phyloP scores from a whole-genome alignment of 2,888 invertebrate species.

The Sinelater perroti region DNA sequence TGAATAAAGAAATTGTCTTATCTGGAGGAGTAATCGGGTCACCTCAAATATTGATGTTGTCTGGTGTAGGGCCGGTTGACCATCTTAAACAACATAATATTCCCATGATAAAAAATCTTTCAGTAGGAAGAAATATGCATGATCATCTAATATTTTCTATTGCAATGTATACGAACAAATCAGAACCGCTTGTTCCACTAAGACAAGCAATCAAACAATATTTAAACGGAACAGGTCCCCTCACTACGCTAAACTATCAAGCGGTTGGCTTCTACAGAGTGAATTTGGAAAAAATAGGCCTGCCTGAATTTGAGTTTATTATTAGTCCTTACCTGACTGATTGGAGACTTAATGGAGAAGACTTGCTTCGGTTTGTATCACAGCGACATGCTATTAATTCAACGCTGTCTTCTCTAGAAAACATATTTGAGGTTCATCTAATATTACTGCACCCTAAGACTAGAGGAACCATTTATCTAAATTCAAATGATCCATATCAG shows the following conservation, averaged over 20 bases:
- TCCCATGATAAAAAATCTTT: slow-evolving; percentile 42
- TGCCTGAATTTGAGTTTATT: slow-evolving; percentile 39
- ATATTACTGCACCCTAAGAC: slow-evolving; percentile 49
- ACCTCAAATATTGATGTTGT: slow-evolving; percentile 49
- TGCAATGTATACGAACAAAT: slow-evolving; percentile 40
- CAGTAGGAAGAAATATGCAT: slow-evolving; percentile 44
- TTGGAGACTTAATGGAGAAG: background rate
- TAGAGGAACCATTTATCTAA: slow-evolving; percentile 46
- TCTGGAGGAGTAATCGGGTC: slow-evolving; percentile 79
- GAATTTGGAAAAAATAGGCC: slow-evolving; percentile 9
- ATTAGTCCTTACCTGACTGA: slow-evolving; percentile 24
- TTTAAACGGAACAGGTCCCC: slow-evolving; percentile 40
- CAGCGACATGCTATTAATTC: background rate
- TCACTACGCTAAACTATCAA: slow-evolving; percentile 37
- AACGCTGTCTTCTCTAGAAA: background rate
- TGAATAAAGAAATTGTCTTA: slow-evolving; percentile 74
- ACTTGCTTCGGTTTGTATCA: background rate
- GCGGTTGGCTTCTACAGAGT: slow-evolving; percentile 29
- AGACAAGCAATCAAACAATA: slow-evolving; percentile 38
- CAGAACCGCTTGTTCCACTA: slow-evolving; percentile 9
- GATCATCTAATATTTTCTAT: slow-evolving; percentile 48
- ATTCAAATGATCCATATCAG: slow-evolving; percentile 48
- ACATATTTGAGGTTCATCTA: slow-evolving; percentile 32
- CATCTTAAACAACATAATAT: slow-evolving; percentile 44
- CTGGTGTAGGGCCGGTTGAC: slow-evolving; percentile 49